phyloP scores from a whole-genome alignment of 2,113 vertebrate genomes.

The Laticauda colubrina region DNA sequence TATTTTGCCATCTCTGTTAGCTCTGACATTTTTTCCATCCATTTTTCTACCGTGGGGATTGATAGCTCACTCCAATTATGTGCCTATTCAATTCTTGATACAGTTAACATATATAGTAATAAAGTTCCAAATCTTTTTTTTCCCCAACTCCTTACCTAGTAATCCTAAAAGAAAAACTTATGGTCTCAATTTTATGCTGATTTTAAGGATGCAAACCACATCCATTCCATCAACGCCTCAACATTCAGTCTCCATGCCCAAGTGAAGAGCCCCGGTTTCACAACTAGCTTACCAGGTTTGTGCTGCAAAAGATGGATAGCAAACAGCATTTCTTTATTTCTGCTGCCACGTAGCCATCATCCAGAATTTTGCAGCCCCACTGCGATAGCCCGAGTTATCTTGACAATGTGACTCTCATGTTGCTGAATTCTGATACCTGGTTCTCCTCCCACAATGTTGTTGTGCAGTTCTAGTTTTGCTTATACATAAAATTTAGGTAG shows the following conservation, averaged over 20 bases:
- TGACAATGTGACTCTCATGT: neutral
- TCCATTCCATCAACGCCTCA: neutral
- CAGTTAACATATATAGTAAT: neutral
- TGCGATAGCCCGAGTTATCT: neutral
- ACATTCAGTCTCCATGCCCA: neutral
- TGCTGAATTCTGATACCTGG: neutral
- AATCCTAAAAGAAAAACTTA: neutral
- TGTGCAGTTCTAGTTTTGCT: neutral
- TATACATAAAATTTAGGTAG: neutral
- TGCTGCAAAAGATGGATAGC: neutral
- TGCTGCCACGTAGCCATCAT: neutral
- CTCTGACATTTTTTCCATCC: neutral
- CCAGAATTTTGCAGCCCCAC: neutral
- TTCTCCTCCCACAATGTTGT: neutral
- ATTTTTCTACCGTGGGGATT: neutral
- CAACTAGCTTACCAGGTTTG: neutral
- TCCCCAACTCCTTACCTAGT: neutral
- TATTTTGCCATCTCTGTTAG: neutral
- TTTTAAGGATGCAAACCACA: neutral
- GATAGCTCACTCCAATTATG: neutral
- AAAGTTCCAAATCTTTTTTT: neutral
- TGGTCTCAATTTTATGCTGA: neutral
- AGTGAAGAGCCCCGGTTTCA: neutral
- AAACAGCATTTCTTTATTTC: neutral
- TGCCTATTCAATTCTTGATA: neutral